These are phyloP conservation scores for Catocala sponsa DNA, from an alignment of 2,888 invertebrate species.

Conservation along the genomic window DNA sequence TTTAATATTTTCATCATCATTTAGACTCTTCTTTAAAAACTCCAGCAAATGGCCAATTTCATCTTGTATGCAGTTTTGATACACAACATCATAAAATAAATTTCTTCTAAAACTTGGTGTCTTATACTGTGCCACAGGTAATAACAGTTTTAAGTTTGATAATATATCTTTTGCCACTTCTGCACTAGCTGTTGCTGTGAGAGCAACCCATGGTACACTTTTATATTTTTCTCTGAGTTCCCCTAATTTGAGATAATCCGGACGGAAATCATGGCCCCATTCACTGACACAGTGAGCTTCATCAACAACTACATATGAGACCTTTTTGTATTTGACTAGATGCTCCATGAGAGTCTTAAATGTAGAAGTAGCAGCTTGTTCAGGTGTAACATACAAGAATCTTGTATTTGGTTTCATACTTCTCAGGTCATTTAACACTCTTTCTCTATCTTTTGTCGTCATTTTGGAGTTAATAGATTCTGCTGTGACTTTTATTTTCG, in stretches of 20 bases:
- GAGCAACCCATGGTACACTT: slow-evolving; percentile 94
- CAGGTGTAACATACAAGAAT: slow-evolving; percentile 98
- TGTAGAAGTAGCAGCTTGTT: slow-evolving; percentile 95
- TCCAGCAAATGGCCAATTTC: slow-evolving; percentile 93
- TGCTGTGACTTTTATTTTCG: slow-evolving; percentile 92
- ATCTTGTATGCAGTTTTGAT: slow-evolving; percentile 94
- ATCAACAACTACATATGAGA: slow-evolving; percentile 97
- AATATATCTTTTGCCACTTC: slow-evolving; percentile 95
- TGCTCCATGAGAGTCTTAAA: slow-evolving; percentile 91
- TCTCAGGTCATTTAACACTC: slow-evolving; percentile 93
- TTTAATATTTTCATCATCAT: slow-evolving; percentile 85
- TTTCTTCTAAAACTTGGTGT: slow-evolving; percentile 97
- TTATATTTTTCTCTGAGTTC: slow-evolving; percentile 86
- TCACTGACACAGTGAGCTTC: slow-evolving; percentile 99
- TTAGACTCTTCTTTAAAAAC: slow-evolving; percentile 91
- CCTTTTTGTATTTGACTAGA: slow-evolving; percentile 91
- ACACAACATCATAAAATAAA: slow-evolving; percentile 97
- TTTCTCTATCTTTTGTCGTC: slow-evolving; percentile 91
- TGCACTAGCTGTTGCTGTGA: slow-evolving; percentile 97
- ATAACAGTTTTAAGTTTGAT: slow-evolving; percentile 90
- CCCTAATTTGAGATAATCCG: slow-evolving; percentile 97
- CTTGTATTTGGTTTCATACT: slow-evolving; percentile 92
- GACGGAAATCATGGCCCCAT: slow-evolving; percentile 99
- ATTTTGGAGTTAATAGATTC: slow-evolving; percentile 98
- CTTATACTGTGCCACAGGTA: slow-evolving; percentile 92